These are phyloP conservation scores for Centroberyx gerrardi DNA, from an alignment of 2,797 vertebrate genomes.

Conservation along the genomic window DNA sequence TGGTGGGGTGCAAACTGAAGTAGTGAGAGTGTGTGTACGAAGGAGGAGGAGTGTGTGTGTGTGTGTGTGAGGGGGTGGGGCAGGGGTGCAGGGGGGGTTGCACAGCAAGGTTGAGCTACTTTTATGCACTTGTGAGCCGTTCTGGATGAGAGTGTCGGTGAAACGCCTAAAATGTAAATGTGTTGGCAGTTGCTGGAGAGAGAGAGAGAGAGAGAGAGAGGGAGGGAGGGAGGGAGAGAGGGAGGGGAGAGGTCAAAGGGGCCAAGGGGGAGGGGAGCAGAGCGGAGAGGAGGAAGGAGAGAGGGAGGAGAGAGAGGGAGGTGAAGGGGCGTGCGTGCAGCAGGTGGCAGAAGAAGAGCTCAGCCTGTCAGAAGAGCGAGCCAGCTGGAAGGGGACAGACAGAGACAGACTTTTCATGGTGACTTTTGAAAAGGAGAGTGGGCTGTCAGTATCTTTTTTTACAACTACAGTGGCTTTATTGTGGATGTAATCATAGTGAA, in stretches of 20 bases:
- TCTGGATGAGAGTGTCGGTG: conserved; percentile 55
- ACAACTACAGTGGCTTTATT: background rate
- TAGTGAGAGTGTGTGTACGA: conserved; percentile 21
- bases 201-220: conserved; percentile 4
- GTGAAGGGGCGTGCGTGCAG: conserved; percentile 59
- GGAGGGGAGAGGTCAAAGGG: conserved; percentile 62
- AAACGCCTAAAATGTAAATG: conserved; percentile 83
- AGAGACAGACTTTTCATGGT: conserved; percentile 7
- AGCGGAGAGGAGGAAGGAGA: conserved; percentile 7
- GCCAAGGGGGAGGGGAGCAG: conserved; percentile 41
- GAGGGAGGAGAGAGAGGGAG: conserved; percentile 62
- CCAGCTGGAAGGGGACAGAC: conserved; percentile 50
- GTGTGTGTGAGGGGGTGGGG: conserved; percentile 6
- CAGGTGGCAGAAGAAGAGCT: conserved; percentile 72
- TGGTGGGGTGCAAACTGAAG: conserved; percentile 3
- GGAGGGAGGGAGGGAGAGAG: background rate
- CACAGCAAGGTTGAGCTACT: conserved; percentile 77
- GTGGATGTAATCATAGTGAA: background rate
- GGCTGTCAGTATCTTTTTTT: conserved; percentile 13
- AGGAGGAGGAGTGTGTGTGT: conserved; percentile 17
- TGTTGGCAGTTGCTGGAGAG: conserved; percentile 70
- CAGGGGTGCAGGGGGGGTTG: conserved; percentile 28
- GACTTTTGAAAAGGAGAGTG: conserved; percentile 28
- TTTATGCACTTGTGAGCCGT: conserved; percentile 80
- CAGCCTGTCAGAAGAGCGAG: conserved; percentile 45